Base-by-base conservation (phyloP, 2,888 invertebrate species). In the Phortica magna region DNA sequence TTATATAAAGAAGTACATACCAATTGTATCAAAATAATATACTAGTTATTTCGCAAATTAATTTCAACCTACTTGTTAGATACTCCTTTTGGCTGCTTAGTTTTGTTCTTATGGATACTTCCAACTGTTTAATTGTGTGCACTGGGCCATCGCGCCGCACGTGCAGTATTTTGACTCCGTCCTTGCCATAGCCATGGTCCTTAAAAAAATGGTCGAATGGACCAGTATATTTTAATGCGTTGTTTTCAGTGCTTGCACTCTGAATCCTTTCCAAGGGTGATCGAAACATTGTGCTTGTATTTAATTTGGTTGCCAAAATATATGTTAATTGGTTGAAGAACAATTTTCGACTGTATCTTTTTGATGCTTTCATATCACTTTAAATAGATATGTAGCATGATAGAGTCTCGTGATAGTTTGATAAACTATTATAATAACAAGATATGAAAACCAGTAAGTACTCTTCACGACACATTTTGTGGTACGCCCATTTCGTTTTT, bases 111-210 rank as follows among this genome's bases (percentile, higher is more conserved):
- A 95, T 96, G 84, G 94, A 93, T 14, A 95, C 95, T 92, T 96
- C 96, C 84, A 95, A 94, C 89, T 96, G 96, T 78, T 95, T 93
- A 80, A 96, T 95, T 80, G 93, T 93, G 88, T 96, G 96, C 79
- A 93, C 93, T 1, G 94, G 93, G 22, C 95, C 95, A 74, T 95
- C 94, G 59, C 95, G 94, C 79, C 93, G 93, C 4, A 96, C 94
- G 88, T 96, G 94, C 78, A 96, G 92, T 9, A 96, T 92, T 88
- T 96, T 96, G 7, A 96, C 94, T 83, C 94, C 93, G 89, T 95
- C 94, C 92, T 96, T 96, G 72, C 96, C 96, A 61, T 91, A 91
- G n/a, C 91, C 88, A 64, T 90, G 83, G 81, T 91, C 89, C 76
- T 9, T 48, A 12, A 48, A 48, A 14, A 48, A 48, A 2, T 48